Conservation (phyloP, 2,797 vertebrate species). For the Chelidonichthys spinosus region DNA sequence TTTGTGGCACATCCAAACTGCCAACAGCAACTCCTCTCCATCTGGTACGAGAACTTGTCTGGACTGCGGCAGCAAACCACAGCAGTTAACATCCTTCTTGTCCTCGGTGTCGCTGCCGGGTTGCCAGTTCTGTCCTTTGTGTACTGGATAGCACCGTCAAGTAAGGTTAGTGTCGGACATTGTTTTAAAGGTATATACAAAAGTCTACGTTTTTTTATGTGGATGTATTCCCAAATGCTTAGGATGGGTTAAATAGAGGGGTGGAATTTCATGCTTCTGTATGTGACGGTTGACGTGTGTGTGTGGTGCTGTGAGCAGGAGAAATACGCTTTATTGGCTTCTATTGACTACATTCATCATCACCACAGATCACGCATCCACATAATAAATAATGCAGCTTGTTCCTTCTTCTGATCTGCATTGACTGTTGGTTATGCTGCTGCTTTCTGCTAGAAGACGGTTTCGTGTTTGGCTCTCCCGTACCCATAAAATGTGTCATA, state of each 20-base stretch:
- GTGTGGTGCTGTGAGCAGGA: no score
- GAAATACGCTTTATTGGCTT: no score
- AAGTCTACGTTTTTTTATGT: neutral
- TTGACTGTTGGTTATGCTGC: neutral
- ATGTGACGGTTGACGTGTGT: no score
- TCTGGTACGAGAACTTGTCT: slow-evolving; percentile 96
- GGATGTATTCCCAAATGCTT: no score
- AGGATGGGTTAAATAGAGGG: no score
- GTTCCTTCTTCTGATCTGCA: neutral
- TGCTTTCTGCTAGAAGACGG: neutral
- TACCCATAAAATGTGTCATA: no score
- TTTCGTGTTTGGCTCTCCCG: neutral
- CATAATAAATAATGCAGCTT: neutral
- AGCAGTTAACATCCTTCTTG: slow-evolving; percentile 91
- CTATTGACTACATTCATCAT: no score
- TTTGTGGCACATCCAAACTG: slow-evolving; percentile 99
- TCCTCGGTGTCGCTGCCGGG: slow-evolving; percentile 89
- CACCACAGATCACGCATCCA: neutral
- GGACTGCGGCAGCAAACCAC: slow-evolving; percentile 93
- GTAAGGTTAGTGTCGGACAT: slow-evolving; percentile 88
- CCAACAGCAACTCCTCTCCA: slow-evolving; percentile 96
- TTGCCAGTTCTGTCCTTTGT: slow-evolving; percentile 90
- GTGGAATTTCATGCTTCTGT: no score
- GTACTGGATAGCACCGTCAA: slow-evolving; percentile 95
- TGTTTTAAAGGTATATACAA: neutral